These are phyloP conservation scores for Lasioglossum zephyrum DNA, from an alignment of 2,888 invertebrate genomes.

Conservation along the genomic window DNA sequence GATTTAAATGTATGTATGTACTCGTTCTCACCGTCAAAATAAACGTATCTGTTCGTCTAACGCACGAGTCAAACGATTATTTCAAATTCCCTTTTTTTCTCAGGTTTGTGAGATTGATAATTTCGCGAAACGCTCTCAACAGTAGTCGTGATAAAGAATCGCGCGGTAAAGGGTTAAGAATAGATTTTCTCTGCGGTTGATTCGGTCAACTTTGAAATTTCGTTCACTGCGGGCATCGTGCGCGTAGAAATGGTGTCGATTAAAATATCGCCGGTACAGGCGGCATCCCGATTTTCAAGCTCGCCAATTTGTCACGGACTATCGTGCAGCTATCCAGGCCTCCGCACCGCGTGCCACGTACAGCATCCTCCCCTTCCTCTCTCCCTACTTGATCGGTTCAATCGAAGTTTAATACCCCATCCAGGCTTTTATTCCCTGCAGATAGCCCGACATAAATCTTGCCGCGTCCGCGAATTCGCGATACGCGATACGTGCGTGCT, in stretches of 20 bases:
- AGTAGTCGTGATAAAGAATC: not conserved
- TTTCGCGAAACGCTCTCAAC: too few species aligned
- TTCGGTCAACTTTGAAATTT: slow-evolving; percentile 7
- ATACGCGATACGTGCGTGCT: slow-evolving; percentile 4
- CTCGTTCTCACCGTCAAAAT: too few species aligned
- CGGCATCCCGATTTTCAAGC: slow-evolving; percentile 40
- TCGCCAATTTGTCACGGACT: slow-evolving; percentile 56
- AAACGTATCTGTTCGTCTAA: too few species aligned
- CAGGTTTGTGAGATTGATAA: too few species aligned
- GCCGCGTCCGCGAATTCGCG: slow-evolving; percentile 45
- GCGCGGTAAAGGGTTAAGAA: not conserved
- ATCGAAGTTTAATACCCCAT: slow-evolving; percentile 61
- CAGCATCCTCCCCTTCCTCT: not conserved
- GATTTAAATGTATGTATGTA: too few species aligned
- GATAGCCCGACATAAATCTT: slow-evolving; percentile 61
- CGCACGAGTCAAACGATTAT: too few species aligned
- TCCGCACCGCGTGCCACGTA: not conserved
- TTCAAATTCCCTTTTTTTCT: too few species aligned
- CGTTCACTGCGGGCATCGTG: not conserved
- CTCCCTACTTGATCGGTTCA: slow-evolving; percentile 56
- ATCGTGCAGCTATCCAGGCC: slow-evolving; percentile 40
- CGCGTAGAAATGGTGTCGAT: not conserved
- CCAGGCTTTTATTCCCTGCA: slow-evolving; percentile 60
- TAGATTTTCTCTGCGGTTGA: not conserved
- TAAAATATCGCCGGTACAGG: slow-evolving; percentile 17